phyloP scores from a whole-genome alignment of 2,888 invertebrate species.

The Parnassius apollo region DNA sequence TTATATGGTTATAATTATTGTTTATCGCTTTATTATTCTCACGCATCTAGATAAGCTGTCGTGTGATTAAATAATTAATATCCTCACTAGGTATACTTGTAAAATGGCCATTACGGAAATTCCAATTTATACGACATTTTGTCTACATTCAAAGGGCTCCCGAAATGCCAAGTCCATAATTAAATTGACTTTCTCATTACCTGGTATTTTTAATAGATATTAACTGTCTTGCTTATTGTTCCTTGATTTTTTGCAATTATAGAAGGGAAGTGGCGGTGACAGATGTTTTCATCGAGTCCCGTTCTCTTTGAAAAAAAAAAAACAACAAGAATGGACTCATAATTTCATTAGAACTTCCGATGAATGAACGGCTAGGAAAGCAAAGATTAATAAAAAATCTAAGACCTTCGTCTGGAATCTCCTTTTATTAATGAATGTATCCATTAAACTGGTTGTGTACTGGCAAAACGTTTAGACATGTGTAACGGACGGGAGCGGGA shows the following conservation, averaged over 20 bases:
- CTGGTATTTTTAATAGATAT: slow-evolving; percentile 20
- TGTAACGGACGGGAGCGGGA: slow-evolving; percentile 22
- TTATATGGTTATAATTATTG: too few species aligned
- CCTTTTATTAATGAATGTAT: slow-evolving; percentile 19
- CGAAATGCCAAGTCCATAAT: slow-evolving; percentile 22
- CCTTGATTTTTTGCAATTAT: slow-evolving; percentile 26
- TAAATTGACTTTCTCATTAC: slow-evolving; percentile 13
- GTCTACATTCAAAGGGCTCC: slow-evolving; percentile 9
- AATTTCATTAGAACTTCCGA: slow-evolving; percentile 24
- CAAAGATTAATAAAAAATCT: slow-evolving; percentile 10
- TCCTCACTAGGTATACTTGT: neutral
- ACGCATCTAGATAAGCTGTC: slow-evolving; percentile 1
- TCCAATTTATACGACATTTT: slow-evolving; percentile 21
- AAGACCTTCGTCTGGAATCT: slow-evolving; percentile 1
- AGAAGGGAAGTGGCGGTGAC: slow-evolving; percentile 20
- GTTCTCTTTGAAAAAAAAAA: slow-evolving; percentile 11
- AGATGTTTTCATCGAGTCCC: slow-evolving; percentile 19
- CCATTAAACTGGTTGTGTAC: slow-evolving; percentile 17
- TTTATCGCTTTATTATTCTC: neutral
- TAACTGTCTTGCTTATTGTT: slow-evolving; percentile 20
- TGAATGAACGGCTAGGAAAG: slow-evolving; percentile 23
- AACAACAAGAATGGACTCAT: slow-evolving; percentile 21
- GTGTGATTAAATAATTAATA: slow-evolving; percentile 17
- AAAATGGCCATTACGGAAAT: neutral
- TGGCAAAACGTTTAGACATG: slow-evolving; percentile 16